Conservation (phyloP, 2,888 invertebrate genomes). For the Omphaloscelis lunosa region DNA sequence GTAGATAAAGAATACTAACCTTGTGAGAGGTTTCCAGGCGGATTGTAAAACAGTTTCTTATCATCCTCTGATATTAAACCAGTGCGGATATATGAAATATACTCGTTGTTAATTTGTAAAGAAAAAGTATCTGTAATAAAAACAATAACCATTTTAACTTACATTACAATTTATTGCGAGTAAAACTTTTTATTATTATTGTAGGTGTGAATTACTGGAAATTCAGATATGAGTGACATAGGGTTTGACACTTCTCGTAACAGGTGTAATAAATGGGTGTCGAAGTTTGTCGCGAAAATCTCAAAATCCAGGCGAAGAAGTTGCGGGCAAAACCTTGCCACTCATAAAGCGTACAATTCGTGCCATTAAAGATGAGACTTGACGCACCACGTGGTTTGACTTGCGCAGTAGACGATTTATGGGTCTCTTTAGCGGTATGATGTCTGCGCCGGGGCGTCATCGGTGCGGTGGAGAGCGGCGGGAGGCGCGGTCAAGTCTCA, state of each 20-base stretch:
- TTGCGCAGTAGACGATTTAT: too few species aligned
- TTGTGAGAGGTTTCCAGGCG: constrained; percentile 45
- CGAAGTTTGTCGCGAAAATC: neutral
- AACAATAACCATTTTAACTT: neutral
- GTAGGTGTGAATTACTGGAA: neutral
- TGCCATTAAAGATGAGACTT: too few species aligned
- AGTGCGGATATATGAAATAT: neutral
- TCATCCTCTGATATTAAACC: constrained; percentile 49
- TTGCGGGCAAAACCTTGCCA: neutral
- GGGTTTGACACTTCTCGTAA: neutral
- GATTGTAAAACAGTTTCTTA: constrained; percentile 49
- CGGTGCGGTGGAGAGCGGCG: too few species aligned
- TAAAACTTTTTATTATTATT: neutral
- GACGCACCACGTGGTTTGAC: too few species aligned
- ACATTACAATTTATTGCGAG: neutral
- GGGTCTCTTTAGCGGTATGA: too few species aligned
- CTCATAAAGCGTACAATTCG: neutral
- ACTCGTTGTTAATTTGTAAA: neutral
- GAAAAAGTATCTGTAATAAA: constrained; percentile 49
- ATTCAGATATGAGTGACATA: neutral
- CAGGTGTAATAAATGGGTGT: neutral
- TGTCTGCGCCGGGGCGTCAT: too few species aligned
- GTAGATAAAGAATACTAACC: constrained; percentile 46
- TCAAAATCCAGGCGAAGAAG: neutral
- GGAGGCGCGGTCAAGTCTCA: too few species aligned